A percentile compares a stretch with the other conserved stretches of the same genome.
phyloP scores from a whole-genome alignment of 2,888 invertebrate genomes.

The Seladonia tumulorum region DNA sequence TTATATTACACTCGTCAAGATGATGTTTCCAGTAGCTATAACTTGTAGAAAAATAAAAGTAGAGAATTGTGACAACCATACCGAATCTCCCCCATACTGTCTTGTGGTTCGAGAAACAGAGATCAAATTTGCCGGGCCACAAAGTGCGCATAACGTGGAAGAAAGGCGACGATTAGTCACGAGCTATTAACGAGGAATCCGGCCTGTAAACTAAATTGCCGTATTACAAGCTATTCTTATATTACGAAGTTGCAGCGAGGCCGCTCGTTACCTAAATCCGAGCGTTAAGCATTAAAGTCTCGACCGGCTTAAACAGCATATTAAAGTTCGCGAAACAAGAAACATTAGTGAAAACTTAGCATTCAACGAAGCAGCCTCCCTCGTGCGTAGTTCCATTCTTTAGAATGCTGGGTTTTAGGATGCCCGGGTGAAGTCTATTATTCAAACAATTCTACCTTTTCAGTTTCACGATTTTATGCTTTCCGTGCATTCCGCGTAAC shows the following conservation, averaged over 20 bases:
- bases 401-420: neutral
- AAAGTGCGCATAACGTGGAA: conserved; percentile 36
- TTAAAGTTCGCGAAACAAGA: conserved; percentile 82
- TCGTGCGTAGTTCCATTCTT: conserved; percentile 51
- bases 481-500: neutral
- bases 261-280: conserved; percentile 66
- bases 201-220: conserved; percentile 56
- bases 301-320: conserved; percentile 77
- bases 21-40: too few relatives aligned
- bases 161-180: conserved; percentile 54
- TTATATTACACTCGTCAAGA: too few relatives aligned
- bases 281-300: conserved; percentile 63
- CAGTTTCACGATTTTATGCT: neutral
- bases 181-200: conserved; percentile 60
- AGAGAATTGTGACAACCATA: neutral
- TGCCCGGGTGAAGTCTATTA: conserved; percentile 10
- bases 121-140: conserved; percentile 1
- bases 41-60: neutral
- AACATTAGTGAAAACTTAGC: conserved; percentile 83
- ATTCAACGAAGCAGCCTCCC: conserved; percentile 56
- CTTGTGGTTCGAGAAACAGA: neutral
- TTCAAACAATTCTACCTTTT: neutral
- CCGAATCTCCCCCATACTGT: neutral
- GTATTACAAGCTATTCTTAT: conserved; percentile 62
- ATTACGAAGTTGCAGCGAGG: conserved; percentile 51